Base-by-base conservation (phyloP, 2,113 vertebrate species). In the Probosciger aterrimus region DNA sequence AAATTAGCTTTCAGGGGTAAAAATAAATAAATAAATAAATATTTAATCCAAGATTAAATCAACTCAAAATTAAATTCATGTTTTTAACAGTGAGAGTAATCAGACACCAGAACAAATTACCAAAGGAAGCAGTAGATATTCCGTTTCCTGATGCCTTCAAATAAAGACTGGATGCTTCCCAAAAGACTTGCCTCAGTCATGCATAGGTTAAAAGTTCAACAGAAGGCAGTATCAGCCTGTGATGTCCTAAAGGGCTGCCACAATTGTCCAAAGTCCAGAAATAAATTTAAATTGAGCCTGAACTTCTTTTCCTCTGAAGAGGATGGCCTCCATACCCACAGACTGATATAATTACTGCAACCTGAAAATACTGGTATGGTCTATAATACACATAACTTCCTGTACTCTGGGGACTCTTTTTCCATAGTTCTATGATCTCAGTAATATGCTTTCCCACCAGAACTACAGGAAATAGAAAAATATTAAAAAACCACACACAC, bases 171-270 rank as follows among this genome's bases (percentile, higher is more conserved):
- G 88, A 81, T 71, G 60, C 47, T 47, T 97, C 90, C 60, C 80
- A 83, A 80, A 95, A 93, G 92, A 75, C 85, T 70, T 25, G 18
- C 68, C 90, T 90, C 86, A 78, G 82, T 78, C 92, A 81, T 31
- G 77, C 20, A 12, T 19, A 78, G 81, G 91, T 95, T 91, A 93
- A 82, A 86, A 95, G 94, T 95, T 95, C 94, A 96, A 67, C 55
- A 57, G 47, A 83, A 83, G 68, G 80, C 68, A 90, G 88, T 73
- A 70, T 82, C 31, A 65, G 46, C 18, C 63, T 80, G 28, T 37
- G 31, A 44, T 78, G 53, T 81, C 73, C 82, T 92, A 74, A 55
- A 95, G 82, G 63, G 69, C 63, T 68, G 55, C 28, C 65, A 44
- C 35, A 74, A 69, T 27, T 86, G 60, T 50, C 81, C 35, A 31